These are phyloP conservation scores for Lasaia peninsularis DNA, from an alignment of 1,140 invertebrate species.

Conservation along the genomic window DNA sequence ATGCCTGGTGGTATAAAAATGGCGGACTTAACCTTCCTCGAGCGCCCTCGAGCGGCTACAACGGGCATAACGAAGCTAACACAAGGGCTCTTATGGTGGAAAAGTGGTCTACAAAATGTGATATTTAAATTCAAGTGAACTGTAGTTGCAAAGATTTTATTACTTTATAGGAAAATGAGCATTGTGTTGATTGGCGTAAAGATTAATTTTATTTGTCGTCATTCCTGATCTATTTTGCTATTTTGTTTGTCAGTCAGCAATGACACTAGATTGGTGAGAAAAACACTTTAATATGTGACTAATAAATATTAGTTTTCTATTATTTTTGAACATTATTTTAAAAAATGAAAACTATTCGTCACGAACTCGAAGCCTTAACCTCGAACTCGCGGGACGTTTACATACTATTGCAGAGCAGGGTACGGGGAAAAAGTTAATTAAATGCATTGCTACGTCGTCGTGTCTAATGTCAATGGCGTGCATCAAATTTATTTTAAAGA, in stretches of 20 bases:
- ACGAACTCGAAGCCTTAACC: no score
- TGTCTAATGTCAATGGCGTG: no score
- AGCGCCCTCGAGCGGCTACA: constrained; percentile 1
- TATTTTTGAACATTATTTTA: no score
- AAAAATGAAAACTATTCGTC: no score
- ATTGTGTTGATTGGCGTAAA: background rate
- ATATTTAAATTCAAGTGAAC: constrained; percentile 5
- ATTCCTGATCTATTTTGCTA: background rate
- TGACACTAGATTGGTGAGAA: background rate
- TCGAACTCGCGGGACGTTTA: no score
- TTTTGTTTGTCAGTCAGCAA: background rate
- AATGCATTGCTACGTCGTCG: no score
- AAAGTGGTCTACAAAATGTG: constrained; percentile 2
- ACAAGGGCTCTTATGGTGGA: background rate
- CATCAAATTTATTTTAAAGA: no score
- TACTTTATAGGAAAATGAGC: background rate
- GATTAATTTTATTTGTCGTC: background rate
- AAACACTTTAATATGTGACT: background rate
- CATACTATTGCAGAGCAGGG: no score
- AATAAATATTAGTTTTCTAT: no score
- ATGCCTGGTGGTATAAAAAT: constrained; percentile 5
- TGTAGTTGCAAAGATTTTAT: background rate
- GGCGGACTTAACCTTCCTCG: background rate
- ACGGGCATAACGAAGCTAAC: constrained; percentile 9
- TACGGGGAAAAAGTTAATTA: no score